These are phyloP conservation scores for Caenorhabditis drosophilae DNA, from an alignment of 2,888 invertebrate genomes.

Conservation along the genomic window DNA sequence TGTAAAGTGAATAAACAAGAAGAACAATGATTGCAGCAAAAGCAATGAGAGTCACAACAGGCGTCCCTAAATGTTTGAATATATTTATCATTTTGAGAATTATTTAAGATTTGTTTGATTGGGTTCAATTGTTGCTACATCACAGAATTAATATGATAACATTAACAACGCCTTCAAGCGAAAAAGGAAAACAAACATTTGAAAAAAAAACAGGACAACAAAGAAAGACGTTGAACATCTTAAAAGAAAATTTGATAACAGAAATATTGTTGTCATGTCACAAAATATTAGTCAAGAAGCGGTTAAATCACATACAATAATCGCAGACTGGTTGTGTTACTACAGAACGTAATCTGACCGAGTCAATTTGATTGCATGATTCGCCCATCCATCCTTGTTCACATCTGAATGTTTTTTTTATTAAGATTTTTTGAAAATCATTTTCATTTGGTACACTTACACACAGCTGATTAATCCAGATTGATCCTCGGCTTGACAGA, in stretches of 20 bases:
- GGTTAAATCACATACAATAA: conserved; percentile 36
- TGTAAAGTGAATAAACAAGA: conserved; percentile 28
- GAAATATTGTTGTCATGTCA: neutral
- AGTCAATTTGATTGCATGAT: conserved; percentile 32
- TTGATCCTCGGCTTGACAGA: conserved; percentile 26
- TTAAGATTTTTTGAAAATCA: neutral
- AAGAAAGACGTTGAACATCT: neutral
- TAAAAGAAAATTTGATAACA: neutral
- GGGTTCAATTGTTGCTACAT: too few species aligned
- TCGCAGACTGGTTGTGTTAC: conserved; percentile 33
- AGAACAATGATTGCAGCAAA: conserved; percentile 28
- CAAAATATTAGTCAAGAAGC: neutral
- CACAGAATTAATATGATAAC: too few species aligned
- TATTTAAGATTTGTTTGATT: too few species aligned
- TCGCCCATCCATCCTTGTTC: conserved; percentile 36
- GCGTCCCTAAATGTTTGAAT: conserved; percentile 24
- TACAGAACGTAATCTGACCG: conserved; percentile 32
- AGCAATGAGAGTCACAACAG: conserved; percentile 31
- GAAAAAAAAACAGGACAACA: too few species aligned
- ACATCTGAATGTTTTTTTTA: conserved; percentile 26
- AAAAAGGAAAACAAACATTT: neutral
- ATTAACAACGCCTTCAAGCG: too few species aligned
- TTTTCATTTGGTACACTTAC: too few species aligned
- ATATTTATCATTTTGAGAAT: neutral
- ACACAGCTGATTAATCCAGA: conserved; percentile 31